Conservation (phyloP, 2,113 vertebrate species). For the Aix galericulata region DNA sequence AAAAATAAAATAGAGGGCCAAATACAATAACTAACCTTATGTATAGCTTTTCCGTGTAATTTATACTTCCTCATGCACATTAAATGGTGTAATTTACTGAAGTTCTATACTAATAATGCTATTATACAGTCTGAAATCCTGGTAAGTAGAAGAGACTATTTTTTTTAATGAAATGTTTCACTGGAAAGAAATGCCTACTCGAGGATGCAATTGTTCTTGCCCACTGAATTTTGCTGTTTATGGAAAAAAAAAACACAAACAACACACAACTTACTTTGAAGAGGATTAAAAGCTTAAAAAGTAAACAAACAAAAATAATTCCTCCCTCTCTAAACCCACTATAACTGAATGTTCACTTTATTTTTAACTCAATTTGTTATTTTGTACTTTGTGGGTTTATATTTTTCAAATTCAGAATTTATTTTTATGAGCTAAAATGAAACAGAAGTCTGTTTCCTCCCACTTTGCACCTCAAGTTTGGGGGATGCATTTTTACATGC, state of each 20-base stretch:
- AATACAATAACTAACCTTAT: not conserved
- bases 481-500: not conserved
- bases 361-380: not conserved
- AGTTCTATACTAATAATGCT: not conserved
- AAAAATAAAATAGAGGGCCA: not conserved
- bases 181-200: not conserved
- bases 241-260: not conserved
- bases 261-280: not conserved
- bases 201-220: not conserved
- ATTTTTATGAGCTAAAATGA: not conserved
- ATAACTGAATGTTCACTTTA: not conserved
- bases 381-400: not conserved
- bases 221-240: not conserved
- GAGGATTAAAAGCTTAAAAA: conserved; percentile 49
- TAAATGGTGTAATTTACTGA: not conserved
- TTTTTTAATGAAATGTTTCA: not conserved
- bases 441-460: not conserved
- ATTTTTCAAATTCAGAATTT: not conserved
- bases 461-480: not conserved
- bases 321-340: not conserved
- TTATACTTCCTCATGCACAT: not conserved
- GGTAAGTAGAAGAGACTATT: not conserved
- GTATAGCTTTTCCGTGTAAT: not conserved
- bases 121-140: not conserved
- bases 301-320: conserved; percentile 23